Evolutionary conservation across 2,797 vertebrate genomes (phyloP), one percentile per base, ranked within the genome.

Genomic region (Silurus aristotelis): DNA sequence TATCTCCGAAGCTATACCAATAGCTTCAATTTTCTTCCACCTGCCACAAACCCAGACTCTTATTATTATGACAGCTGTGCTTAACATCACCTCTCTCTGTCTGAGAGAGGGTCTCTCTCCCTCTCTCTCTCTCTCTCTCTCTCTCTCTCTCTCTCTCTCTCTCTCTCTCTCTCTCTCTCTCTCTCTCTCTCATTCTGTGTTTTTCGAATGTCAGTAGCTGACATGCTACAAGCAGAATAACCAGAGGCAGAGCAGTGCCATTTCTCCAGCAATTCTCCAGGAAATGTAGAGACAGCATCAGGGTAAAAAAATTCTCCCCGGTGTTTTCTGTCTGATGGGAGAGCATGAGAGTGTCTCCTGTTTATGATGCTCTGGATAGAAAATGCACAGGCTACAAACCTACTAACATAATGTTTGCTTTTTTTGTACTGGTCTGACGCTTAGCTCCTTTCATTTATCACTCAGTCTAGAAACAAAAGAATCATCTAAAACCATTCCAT

Each of bases 171-270:
- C 15, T 38, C 43, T 70, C 7, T 76, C 31, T 60, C 25, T 66
- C 17, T 55, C 46, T 52, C 46, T 81, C 60, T 80, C 71, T 81
- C 20, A 22, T 52, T 72, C 64, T 55, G 61, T 60, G n/a, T 46
- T 60, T 83, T 60, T 61, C 31, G 38, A 61, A 83, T 72, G 81
- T 83, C 67, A 67, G 38, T 48, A 71, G 84, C 76, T 85, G 84
- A 85, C 84, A 72, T 72, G 84, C 67, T 71, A 85, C 84, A 85
- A 80, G 76, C 76, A 85, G 84, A 71, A 85, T 70, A 85, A 85
- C 84, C 67, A 80, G 66, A 85, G 83, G 76, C 76, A 71, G 55
- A 80, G 56, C 56, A 48, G 55, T 58, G 66, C 67, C 72, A 67
- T 85, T 85, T 85, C 66, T 85, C 84, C 61, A 85, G 84, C 84